Evolutionary conservation across 2,113 vertebrate genomes (phyloP), one percentile per base, ranked within the genome.

Genomic region (Equus quagga): DNA sequence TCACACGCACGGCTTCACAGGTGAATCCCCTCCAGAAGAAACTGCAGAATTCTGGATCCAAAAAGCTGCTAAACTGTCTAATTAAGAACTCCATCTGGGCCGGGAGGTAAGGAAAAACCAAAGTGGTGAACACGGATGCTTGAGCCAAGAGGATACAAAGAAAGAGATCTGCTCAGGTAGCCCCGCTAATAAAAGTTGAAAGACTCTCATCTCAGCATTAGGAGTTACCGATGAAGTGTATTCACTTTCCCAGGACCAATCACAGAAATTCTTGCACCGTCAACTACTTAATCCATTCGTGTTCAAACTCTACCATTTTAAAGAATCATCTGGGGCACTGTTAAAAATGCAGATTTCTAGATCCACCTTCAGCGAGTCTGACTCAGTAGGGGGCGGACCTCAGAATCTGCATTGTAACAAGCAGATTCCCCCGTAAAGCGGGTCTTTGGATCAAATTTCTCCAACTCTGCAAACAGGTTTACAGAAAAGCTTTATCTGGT

Each of bases 401-500:
- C 1, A 1, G 12, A 69, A 26, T 0, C 56, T 64, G 1, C 23
- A n/a, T 14, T 7, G 0, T 23, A 76, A 62, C 21, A 85, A 65
- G 41, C 26, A 21, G n/a, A 80, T 80, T 70, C 49, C 31, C 73
- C 62, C 13, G 7, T 67, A 33, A 85, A 79, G 10, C 21, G 4
- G 5, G 24, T 54, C 51, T 90, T 92, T 78, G 87, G 24, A 33
- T 60, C 46, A 49, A 84, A 28, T n/a, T 90, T 93, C 58, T 64
- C 41, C 21, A 84, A 85, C 23, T 70, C 24, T 44, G 5, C 64
- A 69, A 67, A 67, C 5, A 19, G 4, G 13, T 67, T 83, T 36
- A 24, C 4, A 82, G 58, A 64, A 91, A 76, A 33, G 31, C 56
- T 94, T 41, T 26, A 58, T 64, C 44, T 90, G 1, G 60, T 23